Conservation (phyloP, 2,888 invertebrate species). For the Kuschelorhynchus macadamiae region DNA sequence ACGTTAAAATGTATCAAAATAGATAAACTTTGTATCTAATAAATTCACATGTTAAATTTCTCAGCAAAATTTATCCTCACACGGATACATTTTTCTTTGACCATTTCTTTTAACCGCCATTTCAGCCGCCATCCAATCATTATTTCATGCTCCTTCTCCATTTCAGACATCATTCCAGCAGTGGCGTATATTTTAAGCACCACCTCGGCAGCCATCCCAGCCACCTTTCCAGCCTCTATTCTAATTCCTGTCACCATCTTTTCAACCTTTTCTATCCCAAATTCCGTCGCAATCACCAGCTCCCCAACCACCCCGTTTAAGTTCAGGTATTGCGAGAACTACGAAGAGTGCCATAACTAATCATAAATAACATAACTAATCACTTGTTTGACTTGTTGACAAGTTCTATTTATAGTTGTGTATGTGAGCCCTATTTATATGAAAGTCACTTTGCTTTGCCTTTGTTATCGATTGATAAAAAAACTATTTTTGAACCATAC, state of each 20-base stretch:
- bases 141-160: constrained; percentile 51
- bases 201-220: constrained; percentile 10
- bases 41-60: constrained; percentile 6
- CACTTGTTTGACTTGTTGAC: background rate
- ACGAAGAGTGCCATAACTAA: constrained; percentile 2
- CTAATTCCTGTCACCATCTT: constrained; percentile 1
- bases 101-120: constrained; percentile 42
- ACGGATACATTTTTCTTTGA: background rate
- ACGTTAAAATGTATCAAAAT: constrained; percentile 11
- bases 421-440: constrained; percentile 3
- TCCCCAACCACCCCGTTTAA: constrained; percentile 12
- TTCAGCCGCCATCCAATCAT: constrained; percentile 51
- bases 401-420: background rate
- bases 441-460: too few relatives aligned
- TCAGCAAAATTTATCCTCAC: too few relatives aligned
- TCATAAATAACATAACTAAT: background rate
- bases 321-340: background rate
- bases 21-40: background rate
- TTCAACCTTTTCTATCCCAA: too few relatives aligned
- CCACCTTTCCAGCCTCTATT: background rate
- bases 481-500: too few relatives aligned
- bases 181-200: constrained; percentile 46
- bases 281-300: constrained; percentile 30
- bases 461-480: too few relatives aligned
- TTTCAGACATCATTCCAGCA: constrained; percentile 46